phyloP scores from a whole-genome alignment of 2,888 invertebrate genomes.

The Digitonthophagus gazella region DNA sequence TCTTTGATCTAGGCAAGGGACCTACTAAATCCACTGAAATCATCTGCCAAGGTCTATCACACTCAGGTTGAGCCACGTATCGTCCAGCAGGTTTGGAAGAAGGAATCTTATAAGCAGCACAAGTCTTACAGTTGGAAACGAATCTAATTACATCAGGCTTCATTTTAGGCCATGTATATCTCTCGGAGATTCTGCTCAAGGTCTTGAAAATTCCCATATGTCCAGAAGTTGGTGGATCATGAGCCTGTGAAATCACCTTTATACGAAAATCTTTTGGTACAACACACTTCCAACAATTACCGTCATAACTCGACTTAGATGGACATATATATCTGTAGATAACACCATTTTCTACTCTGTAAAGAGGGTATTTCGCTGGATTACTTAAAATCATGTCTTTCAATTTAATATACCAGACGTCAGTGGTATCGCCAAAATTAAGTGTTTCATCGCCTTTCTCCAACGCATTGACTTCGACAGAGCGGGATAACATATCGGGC shows the following conservation, averaged over 20 bases:
- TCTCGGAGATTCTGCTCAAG: constrained; percentile 19
- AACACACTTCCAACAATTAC: constrained; percentile 22
- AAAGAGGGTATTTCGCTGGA: constrained; percentile 30
- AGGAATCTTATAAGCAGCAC: not conserved
- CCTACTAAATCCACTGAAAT: constrained; percentile 30
- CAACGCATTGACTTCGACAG: constrained; percentile 6
- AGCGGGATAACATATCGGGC: constrained; percentile 24
- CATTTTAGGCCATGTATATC: constrained; percentile 39
- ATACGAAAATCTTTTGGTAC: constrained; percentile 26
- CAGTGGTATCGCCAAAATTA: not conserved
- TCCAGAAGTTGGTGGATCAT: constrained; percentile 25
- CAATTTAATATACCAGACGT: not conserved
- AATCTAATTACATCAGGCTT: not conserved
- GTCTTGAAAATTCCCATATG: constrained; percentile 37
- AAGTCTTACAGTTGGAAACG: not conserved
- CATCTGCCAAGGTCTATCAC: constrained; percentile 27
- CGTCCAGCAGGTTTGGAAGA: not conserved
- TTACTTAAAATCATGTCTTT: constrained; percentile 18
- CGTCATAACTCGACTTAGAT: not conserved
- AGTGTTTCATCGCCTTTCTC: not conserved
- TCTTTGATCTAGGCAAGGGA: constrained; percentile 23
- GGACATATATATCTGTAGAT: constrained; percentile 25
- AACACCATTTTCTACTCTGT: constrained; percentile 25
- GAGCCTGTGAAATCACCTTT: constrained; percentile 16
- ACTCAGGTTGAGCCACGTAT: not conserved